These are phyloP conservation scores for Daboia siamensis DNA, from an alignment of 2,113 vertebrate species.

Conservation along the genomic window DNA sequence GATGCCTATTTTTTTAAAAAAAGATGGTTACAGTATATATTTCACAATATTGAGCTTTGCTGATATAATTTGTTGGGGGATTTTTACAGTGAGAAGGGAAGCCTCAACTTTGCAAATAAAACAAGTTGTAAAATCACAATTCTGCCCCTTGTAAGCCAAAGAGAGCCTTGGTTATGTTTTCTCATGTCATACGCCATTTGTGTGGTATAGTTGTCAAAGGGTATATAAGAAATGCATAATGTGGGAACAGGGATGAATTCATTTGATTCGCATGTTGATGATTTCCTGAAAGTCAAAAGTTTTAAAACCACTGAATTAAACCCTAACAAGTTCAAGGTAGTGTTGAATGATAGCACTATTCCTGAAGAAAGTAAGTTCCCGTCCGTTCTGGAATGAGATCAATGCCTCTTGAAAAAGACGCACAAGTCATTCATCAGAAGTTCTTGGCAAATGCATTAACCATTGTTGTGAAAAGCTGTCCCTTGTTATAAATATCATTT, in stretches of 20 bases:
- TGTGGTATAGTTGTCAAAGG: neutral
- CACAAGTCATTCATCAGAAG: neutral
- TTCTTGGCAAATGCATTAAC: neutral
- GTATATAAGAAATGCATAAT: neutral
- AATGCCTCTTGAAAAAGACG: neutral
- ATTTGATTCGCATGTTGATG: neutral
- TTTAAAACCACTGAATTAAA: neutral
- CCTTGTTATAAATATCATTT: neutral
- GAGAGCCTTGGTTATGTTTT: neutral
- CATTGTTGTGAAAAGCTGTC: constrained; percentile 10
- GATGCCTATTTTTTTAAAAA: no score
- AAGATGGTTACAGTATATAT: no score
- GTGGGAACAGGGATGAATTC: neutral
- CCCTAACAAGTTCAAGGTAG: neutral
- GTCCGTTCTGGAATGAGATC: neutral
- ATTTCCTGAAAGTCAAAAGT: neutral
- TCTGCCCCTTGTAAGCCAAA: no score
- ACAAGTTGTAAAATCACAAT: no score
- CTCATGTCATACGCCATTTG: neutral
- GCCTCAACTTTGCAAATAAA: no score
- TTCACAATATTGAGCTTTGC: no score
- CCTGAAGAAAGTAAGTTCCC: neutral
- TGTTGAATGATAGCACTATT: neutral
- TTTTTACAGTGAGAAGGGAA: no score
- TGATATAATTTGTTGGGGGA: no score